These are phyloP conservation scores for Protobothrops flavoviridis DNA, from an alignment of 2,113 vertebrate species.

Conservation along the genomic window DNA sequence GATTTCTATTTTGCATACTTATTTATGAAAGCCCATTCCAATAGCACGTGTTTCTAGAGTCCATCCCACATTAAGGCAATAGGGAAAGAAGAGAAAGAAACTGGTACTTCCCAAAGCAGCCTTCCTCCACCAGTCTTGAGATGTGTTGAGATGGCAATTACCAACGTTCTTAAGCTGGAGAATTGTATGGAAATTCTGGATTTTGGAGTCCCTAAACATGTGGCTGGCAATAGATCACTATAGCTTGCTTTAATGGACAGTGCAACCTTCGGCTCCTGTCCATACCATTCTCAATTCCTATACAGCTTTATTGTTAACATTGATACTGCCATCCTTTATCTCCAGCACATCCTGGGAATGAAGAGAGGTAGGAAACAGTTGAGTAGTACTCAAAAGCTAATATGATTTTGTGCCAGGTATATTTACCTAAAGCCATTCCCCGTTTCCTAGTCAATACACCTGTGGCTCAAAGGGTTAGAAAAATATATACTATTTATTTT, in stretches of 20 bases:
- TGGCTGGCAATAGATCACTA: not conserved
- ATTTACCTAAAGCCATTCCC: not conserved
- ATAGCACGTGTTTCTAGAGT: not conserved
- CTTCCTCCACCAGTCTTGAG: not conserved
- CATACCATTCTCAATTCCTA: not conserved
- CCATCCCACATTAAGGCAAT: not conserved
- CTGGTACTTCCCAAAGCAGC: not conserved
- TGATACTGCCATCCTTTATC: not conserved
- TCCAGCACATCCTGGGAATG: not conserved
- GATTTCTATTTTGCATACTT: not conserved
- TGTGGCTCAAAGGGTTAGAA: not conserved
- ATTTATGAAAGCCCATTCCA: not conserved
- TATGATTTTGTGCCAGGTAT: not conserved
- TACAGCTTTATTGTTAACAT: not conserved
- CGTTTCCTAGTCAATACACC: not conserved
- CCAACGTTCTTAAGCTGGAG: not conserved
- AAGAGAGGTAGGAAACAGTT: not conserved
- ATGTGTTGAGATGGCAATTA: not conserved
- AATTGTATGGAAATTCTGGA: not conserved
- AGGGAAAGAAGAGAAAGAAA: not conserved
- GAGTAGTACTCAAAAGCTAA: not conserved
- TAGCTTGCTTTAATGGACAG: not conserved
- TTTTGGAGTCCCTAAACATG: not conserved
- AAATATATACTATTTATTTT: not conserved
- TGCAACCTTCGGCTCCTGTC: not conserved